phyloP scores from a whole-genome alignment of 2,113 vertebrate genomes.

The Cyanistes caeruleus region DNA sequence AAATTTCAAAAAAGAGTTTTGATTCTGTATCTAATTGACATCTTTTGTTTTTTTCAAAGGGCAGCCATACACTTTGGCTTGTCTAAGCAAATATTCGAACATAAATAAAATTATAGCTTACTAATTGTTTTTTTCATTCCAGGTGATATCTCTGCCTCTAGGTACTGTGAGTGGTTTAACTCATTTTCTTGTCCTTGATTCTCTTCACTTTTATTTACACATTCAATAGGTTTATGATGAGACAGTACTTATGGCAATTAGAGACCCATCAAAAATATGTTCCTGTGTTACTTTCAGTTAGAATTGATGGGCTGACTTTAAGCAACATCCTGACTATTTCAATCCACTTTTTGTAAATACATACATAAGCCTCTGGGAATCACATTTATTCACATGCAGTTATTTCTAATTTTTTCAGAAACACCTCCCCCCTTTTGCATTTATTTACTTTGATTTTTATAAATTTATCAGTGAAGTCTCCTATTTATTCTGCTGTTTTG shows the following conservation, averaged over 20 bases:
- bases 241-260: background rate
- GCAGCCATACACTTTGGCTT: background rate
- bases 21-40: background rate
- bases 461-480: background rate
- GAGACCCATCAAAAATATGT: background rate
- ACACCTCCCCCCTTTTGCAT: fast-evolving
- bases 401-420: background rate
- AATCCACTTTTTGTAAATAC: background rate
- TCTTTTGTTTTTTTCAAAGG: background rate
- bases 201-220: background rate
- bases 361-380: background rate
- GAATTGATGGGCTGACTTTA: background rate
- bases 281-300: background rate
- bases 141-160: background rate
- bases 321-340: background rate
- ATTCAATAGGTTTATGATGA: background rate
- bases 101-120: background rate
- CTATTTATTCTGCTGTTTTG: background rate
- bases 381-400: background rate
- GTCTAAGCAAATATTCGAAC: background rate
- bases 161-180: background rate
- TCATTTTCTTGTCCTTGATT: background rate
- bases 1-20: background rate
- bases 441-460: background rate
- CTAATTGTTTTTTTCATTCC: background rate